Percentiles rank a stretch among this genome's conserved stretches.
Evolutionary conservation across 2,113 vertebrate species (phyloP).

Genomic region (Labeo rohita): DNA sequence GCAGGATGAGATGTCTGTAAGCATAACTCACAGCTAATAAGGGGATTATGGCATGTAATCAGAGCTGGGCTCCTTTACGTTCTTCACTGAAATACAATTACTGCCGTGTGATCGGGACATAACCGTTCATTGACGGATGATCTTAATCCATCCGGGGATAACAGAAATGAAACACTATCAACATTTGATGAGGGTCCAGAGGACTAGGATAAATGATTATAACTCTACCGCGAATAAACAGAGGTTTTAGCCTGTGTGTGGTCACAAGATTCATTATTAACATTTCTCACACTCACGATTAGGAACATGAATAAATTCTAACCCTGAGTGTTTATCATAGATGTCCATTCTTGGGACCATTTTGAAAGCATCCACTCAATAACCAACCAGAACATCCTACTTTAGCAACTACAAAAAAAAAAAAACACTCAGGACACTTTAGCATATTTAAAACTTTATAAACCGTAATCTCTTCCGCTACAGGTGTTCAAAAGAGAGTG

Average conservation of each 20-base stretch:
- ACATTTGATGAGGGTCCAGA: slow-evolving; percentile 2
- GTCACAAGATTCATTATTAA: not conserved
- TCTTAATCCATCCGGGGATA: slow-evolving; percentile 52
- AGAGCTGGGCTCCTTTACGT: slow-evolving; percentile 40
- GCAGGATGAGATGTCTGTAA: slow-evolving; percentile 19
- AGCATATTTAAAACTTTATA: too few species aligned
- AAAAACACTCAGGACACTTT: not conserved
- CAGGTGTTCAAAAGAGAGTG: too few species aligned
- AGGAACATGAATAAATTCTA: not conserved
- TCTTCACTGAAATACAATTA: slow-evolving; percentile 51
- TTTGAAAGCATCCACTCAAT: not conserved
- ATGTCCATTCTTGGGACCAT: not conserved
- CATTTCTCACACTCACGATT: not conserved
- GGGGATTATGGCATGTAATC: slow-evolving; percentile 63
- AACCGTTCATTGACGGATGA: slow-evolving; percentile 56
- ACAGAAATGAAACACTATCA: slow-evolving; percentile 38
- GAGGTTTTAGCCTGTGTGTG: not conserved
- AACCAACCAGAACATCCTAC: not conserved
- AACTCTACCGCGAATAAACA: slow-evolving; percentile 34
- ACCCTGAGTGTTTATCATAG: not conserved
- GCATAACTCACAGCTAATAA: slow-evolving; percentile 62
- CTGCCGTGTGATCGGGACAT: slow-evolving; percentile 49
- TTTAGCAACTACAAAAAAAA: not conserved
- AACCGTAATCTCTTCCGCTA: too few species aligned
- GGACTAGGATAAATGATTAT: slow-evolving; percentile 20